phyloP scores from a whole-genome alignment of 2,113 vertebrate species.

The Eudorcas thomsonii region DNA sequence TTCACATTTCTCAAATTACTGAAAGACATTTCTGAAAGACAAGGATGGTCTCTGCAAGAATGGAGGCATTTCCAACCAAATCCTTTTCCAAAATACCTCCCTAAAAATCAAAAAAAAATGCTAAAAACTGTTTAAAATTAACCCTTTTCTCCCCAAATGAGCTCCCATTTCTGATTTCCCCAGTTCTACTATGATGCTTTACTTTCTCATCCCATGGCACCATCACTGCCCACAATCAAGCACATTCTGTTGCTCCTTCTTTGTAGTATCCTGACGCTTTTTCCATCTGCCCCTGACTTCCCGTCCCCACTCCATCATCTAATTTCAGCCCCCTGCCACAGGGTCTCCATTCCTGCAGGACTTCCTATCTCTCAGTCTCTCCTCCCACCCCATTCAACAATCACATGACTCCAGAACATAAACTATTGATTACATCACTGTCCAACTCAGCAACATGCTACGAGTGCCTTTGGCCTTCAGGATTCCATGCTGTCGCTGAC shows the following conservation, averaged over 20 bases:
- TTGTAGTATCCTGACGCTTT: background rate
- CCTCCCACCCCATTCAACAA: background rate
- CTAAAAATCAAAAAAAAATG: background rate
- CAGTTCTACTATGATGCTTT: background rate
- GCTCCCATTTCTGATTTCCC: background rate
- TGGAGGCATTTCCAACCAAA: background rate
- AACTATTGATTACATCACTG: background rate
- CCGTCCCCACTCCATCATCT: background rate
- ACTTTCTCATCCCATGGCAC: background rate
- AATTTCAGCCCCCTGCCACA: background rate
- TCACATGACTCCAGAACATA: background rate
- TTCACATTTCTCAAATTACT: background rate
- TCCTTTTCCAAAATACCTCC: background rate
- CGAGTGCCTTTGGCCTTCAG: background rate
- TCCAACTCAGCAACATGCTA: background rate
- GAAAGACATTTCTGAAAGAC: background rate
- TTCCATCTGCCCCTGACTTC: background rate
- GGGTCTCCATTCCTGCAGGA: background rate
- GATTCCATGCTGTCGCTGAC: fast-evolving
- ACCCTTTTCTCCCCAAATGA: background rate
- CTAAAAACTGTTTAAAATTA: background rate
- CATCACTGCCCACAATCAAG: too few species aligned
- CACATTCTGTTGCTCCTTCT: background rate
- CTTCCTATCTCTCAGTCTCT: background rate
- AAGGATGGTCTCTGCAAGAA: background rate